Base-by-base conservation (phyloP, 2,888 invertebrate species). In the Xestia rhomboidea region DNA sequence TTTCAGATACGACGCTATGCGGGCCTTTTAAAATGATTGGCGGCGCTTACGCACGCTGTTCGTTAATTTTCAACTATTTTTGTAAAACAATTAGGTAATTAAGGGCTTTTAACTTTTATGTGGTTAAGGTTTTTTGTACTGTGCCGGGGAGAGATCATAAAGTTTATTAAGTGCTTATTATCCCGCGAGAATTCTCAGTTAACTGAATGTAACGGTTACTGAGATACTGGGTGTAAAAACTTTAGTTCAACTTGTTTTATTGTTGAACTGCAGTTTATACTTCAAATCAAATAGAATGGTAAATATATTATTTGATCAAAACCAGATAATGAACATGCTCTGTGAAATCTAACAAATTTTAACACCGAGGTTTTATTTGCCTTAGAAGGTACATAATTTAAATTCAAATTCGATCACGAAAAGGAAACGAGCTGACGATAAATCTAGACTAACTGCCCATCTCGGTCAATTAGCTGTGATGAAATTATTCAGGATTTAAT, bases 21-120 rank as follows among this genome's bases (percentile, higher is more conserved):
- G 77, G 85, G 69, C 84, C 89, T 92, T 90, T 92, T 89, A 89
- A 89, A 79, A 83, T 89, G 86, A 89, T 91, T 89, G 87, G 79
- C 76, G 73, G 80, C 73, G 69, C 77, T 83, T 62, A 34, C 21
- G 76, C 77, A 27, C 60, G 3, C 38, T n/a, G 76, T 83, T 79
- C 83, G 71, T 83, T 86, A 80, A 83, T 90, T 82, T 68, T 73
- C 60, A 70, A 77, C 80, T 79, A 83, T 87, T 82, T 87, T 87
- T 80, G 21, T 67, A 77, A 84, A 83, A 83, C 78, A 81, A 85
- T 87, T 87, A 87, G 74, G 77, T 81, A 83, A 85, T 87, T 84
- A 83, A 82, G 75, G 57, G 51, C 77, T 69, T 51, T 76, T 71
- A 82, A 44, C 54, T 71, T 64, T 77, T 77, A 85, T 80, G 64